Evolutionary conservation across 1,140 invertebrate genomes (phyloP), one percentile per base, ranked within the genome.

Genomic region (Neotoxoptera formosana): DNA sequence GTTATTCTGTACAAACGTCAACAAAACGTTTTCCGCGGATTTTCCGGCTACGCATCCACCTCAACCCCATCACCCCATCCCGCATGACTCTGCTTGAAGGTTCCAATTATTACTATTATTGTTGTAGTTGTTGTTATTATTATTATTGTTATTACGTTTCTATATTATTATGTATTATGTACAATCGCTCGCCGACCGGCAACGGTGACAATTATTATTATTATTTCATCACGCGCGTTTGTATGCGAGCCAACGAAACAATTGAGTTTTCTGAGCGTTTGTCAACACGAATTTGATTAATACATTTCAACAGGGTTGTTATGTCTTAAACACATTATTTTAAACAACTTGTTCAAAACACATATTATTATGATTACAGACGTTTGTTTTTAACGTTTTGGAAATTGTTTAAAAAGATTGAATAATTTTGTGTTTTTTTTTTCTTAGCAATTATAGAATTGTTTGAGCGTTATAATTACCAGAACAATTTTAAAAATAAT

Each of bases 21-120:
- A 30, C 84, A 86, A 86, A 86, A 86, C 84, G 41, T 86, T 86
- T 86, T 86, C 84, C 41, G 11, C 84, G 84, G 41, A 86, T 86
- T 47, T 86, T 86, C 84, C 84, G 41, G 17, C 84, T 41, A 47
- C 25, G 25, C 34, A 9, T 36, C 30, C 60, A n/a, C 60, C 30
- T 67, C 30, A n/a, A 14, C 14, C 30, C 30, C 60, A 67, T 7
- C 4, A 0, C 30, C 14, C 60, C 60, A 17, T n/a, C n/a, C 30
- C 30, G 36, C 1, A 11, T 2, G 83, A 84, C 36, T 23, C 34
- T 0, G 8, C 34, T 67, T n/a, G 60, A 67, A 14, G 60, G 30
- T n/a, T n/a, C 14, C 60, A 67, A 67, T 67, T 67, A n/a, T 67
- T 84, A 84, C 36, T 45, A 23, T 84, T 84, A 21, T 67, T 21